Base-by-base conservation (phyloP, 2,113 vertebrate genomes). In the Lophochroa leadbeateri region DNA sequence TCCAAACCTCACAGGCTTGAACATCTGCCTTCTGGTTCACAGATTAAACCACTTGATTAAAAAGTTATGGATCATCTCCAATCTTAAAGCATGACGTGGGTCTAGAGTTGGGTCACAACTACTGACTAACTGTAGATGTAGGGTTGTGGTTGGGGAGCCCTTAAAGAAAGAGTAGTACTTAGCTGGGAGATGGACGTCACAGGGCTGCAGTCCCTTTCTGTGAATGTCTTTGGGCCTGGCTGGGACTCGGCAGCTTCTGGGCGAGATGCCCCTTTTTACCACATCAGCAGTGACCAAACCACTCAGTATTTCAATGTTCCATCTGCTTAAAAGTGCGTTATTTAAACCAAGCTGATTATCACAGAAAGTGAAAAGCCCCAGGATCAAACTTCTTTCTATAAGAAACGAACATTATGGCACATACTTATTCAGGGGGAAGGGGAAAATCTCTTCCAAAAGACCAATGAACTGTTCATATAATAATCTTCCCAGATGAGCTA, bases 1-100 rank as follows among this genome's bases (percentile, higher is more conserved):
- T 12, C 9, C 17, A 4, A 0, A 10, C 5, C 29, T 37, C 37
- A 1, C 7, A 2, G 70, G 3, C 43, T 14, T 8, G 7, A 35
- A 4, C 1, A 4, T 25, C 33, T 75, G 31, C 35, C 29, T 53
- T n/a, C 16, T 13, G 16, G 29, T 23, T 58, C 31, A 46, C 20
- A n/a, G 19, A 5, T 28, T 2, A 24, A 31, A 78, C 12, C 6
- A 2, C 29, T 37, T 13, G 7, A 37, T 7, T 13, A 4, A n/a
- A 9, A 9, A 41, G 37, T 17, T 2, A 8, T 1, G 10, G 12
- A 7, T 69, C 24, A 9, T 20, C 58, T 58, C 25, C 0, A 4
- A 1, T 28, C 78, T 24, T 29, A 2, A 65, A 43, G 28, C 20
- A 5, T 4, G 15, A 10, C 1, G 1, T 0, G 43, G 17, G 23